phyloP scores from a whole-genome alignment of 2,888 invertebrate species.

The Trachelus iudaicus region DNA sequence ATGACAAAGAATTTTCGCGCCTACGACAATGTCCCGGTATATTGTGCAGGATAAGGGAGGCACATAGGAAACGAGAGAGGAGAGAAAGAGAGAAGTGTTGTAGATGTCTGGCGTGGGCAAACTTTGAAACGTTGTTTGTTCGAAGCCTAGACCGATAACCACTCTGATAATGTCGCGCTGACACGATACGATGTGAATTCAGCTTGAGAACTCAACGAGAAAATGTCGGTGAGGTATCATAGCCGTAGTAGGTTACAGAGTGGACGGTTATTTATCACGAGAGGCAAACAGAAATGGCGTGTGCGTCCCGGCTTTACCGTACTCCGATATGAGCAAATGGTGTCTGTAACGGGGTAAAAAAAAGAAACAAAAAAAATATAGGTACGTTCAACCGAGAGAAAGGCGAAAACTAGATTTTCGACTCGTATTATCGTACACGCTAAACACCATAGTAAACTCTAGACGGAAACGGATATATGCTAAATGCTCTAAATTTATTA shows the following conservation, averaged over 20 bases:
- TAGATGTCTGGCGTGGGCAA: background rate
- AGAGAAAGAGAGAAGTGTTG: slow-evolving; percentile 9
- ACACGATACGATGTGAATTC: background rate
- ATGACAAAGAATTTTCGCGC: background rate
- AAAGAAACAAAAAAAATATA: background rate
- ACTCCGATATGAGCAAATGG: background rate
- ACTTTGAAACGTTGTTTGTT: background rate
- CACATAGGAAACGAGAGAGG: slow-evolving; percentile 17
- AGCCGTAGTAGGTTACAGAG: background rate
- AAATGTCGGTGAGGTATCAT: background rate
- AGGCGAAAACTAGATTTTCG: background rate
- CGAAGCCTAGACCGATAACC: background rate
- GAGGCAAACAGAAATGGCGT: background rate
- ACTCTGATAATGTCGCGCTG: background rate
- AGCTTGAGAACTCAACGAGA: background rate
- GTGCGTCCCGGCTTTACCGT: background rate
- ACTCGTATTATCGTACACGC: background rate
- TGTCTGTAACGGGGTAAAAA: background rate
- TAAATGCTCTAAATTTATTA: background rate
- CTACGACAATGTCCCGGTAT: background rate
- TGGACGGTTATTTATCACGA: background rate
- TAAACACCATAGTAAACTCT: background rate
- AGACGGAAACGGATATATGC: background rate
- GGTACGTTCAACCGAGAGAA: background rate
- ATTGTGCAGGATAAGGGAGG: background rate